Evolutionary conservation across 2,113 vertebrate species (phyloP).

Genomic region (Agelaius tricolor): DNA sequence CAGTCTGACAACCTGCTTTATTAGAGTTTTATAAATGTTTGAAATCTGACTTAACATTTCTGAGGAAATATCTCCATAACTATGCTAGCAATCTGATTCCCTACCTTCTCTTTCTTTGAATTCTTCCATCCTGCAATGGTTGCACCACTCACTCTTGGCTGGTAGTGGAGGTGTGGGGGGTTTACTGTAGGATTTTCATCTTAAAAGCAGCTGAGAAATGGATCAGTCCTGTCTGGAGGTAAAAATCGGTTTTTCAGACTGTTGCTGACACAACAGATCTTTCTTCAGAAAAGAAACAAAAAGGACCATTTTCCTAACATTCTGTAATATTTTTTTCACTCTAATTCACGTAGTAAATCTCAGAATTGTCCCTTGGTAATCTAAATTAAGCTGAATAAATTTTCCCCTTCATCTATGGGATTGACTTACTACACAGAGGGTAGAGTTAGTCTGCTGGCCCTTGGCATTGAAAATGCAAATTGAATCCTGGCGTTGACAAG

Average conservation of each 20-base stretch:
- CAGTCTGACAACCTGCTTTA: not conserved
- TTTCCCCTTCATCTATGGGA: conserved; percentile 11
- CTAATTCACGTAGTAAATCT: not conserved
- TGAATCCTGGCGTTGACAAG: conserved; percentile 21
- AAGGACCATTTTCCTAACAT: not conserved
- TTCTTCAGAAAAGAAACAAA: not conserved
- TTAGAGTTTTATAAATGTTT: not conserved
- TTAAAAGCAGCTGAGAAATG: not conserved
- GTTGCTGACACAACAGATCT: not conserved
- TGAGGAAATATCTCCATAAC: not conserved
- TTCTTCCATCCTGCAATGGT: not conserved
- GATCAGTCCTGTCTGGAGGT: not conserved
- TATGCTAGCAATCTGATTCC: not conserved
- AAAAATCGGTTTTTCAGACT: not conserved
- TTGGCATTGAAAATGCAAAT: conserved; percentile 22
- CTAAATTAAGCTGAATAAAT: conserved; percentile 24
- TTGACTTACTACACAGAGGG: conserved; percentile 12
- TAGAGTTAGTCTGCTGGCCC: not conserved
- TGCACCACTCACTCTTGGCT: not conserved
- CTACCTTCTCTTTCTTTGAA: not conserved
- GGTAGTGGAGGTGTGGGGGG: rapidly evolving
- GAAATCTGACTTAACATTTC: not conserved
- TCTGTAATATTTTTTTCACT: not conserved
- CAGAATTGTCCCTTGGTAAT: conserved; percentile 24
- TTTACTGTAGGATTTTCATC: not conserved